Evolutionary conservation across 2,113 vertebrate species (phyloP).

Genomic region (Corythornis vintsioides): DNA sequence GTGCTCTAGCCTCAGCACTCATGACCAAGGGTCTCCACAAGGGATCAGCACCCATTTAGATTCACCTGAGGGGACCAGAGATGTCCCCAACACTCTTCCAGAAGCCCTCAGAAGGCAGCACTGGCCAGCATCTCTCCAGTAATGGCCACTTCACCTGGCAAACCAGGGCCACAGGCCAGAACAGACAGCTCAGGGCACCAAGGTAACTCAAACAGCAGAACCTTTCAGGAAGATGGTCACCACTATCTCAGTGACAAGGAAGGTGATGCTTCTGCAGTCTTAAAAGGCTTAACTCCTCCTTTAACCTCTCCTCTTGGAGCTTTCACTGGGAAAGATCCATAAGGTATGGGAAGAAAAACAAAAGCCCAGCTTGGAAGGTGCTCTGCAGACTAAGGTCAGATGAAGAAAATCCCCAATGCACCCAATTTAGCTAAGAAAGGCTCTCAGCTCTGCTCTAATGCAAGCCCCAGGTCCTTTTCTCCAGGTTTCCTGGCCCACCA

Average conservation of each 20-base stretch:
- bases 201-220: neutral
- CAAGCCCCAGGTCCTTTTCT: neutral
- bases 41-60: neutral
- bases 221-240: neutral
- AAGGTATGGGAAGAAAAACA: neutral
- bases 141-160: too few species aligned
- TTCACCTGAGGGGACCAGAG: neutral
- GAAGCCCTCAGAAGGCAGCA: neutral
- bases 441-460: neutral
- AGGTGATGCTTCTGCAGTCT: neutral
- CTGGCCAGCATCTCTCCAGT: neutral
- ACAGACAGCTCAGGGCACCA: neutral
- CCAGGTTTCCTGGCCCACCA: neutral
- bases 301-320: neutral
- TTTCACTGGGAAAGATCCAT: neutral
- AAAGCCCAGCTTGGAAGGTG: neutral
- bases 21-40: rapidly evolving
- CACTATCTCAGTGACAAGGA: neutral
- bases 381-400: neutral
- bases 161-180: neutral
- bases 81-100: rapidly evolving
- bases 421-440: neutral
- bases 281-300: neutral
- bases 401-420: neutral
- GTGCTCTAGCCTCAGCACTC: neutral